A percentile compares a stretch with the other conserved stretches of the same genome.
These are phyloP conservation scores for Plemyria rubiginata DNA, from an alignment of 2,888 invertebrate species.

Conservation along the genomic window DNA sequence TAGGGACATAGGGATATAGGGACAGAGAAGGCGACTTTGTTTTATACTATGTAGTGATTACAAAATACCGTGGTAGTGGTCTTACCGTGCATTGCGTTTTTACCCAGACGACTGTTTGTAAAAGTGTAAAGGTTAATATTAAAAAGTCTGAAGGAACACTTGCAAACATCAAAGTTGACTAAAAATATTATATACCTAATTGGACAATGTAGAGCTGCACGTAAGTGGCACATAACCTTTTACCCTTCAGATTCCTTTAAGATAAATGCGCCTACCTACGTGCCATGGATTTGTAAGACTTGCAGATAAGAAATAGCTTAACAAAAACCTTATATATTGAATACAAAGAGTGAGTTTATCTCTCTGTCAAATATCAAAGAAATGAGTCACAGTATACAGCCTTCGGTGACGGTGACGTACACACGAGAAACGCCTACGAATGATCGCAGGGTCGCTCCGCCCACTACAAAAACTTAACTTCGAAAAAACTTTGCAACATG, in stretches of 20 bases:
- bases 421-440: constrained; percentile 68
- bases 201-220: constrained; percentile 1
- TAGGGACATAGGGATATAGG: too few species aligned
- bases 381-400: constrained; percentile 72
- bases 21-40: too few species aligned
- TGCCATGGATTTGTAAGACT: constrained; percentile 10
- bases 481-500: constrained; percentile 57
- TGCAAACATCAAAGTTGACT: too few species aligned
- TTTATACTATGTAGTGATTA: too few species aligned
- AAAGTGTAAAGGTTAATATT: too few species aligned
- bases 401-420: constrained; percentile 71
- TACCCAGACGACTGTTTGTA: too few species aligned
- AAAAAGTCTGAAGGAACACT: too few species aligned
- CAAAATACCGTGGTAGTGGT: too few species aligned
- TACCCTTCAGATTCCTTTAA: constrained; percentile 28
- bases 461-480: constrained; percentile 67
- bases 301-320: constrained; percentile 2
- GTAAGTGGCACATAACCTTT: constrained; percentile 31
- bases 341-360: neutral
- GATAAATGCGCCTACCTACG: constrained; percentile 26
- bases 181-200: neutral
- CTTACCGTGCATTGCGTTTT: too few species aligned
- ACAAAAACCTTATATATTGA: neutral
- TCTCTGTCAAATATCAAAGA: constrained; percentile 45
- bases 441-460: constrained; percentile 72